Conservation (phyloP, 1,140 invertebrate species). For the Eumaeus atala region DNA sequence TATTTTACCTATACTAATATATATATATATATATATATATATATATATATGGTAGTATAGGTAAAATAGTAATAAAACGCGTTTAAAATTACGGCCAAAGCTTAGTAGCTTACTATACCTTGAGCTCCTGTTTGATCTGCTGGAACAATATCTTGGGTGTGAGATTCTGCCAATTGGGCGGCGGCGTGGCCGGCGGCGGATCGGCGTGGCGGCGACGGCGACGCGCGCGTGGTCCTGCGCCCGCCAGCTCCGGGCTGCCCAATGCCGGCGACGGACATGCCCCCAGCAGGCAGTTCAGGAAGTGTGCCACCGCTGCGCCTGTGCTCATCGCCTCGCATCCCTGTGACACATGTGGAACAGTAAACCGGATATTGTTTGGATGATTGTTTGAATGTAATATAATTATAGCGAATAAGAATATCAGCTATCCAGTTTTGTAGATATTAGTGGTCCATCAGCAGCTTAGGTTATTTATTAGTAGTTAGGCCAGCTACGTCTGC, state of each 20-base stretch:
- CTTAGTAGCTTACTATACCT: constrained; percentile 48
- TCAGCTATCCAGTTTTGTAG: no score
- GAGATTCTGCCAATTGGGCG: constrained; percentile 87
- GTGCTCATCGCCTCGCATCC: constrained; percentile 88
- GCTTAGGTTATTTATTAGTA: no score
- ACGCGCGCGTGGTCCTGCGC: constrained; percentile 23
- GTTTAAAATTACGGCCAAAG: no score
- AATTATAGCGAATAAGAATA: no score
- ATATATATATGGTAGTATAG: no score
- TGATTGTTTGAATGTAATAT: no score
- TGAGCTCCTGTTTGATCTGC: constrained; percentile 89
- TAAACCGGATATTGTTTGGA: no score
- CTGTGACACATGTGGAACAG: constrained; percentile 22
- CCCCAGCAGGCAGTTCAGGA: constrained; percentile 95
- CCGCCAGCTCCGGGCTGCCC: constrained; percentile 72
- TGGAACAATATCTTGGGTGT: constrained; percentile 91
- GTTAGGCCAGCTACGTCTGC: no score
- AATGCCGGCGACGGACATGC: constrained; percentile 80
- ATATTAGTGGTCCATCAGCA: no score
- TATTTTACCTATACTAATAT: no score
- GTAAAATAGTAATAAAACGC: no score
- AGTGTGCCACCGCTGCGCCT: constrained; percentile 92
- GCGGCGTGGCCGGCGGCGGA: constrained; percentile 63
- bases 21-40: no score
- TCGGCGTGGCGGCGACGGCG: constrained; percentile 44